Evolutionary conservation across 2,113 vertebrate species (phyloP).

Genomic region (Hirundichthys speculiger): DNA sequence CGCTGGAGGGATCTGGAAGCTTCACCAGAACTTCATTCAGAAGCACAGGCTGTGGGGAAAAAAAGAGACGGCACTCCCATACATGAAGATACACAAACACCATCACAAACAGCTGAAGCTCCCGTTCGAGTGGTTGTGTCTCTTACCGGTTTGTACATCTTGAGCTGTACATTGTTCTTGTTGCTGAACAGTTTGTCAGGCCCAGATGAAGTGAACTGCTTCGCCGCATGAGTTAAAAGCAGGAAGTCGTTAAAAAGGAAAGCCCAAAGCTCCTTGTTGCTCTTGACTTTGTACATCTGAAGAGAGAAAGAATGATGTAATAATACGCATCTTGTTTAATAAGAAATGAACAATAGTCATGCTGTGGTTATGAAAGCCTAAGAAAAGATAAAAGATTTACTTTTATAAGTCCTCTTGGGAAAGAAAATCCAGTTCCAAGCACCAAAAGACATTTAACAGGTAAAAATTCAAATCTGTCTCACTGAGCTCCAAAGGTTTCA

Average conservation of each 20-base stretch:
- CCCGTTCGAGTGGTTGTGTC: neutral
- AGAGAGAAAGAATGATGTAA: neutral
- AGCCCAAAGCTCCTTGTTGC: slow-evolving; percentile 92
- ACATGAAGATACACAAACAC: neutral
- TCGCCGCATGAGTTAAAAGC: slow-evolving; percentile 90
- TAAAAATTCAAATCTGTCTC: neutral
- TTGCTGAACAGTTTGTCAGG: slow-evolving; percentile 92
- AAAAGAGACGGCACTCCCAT: neutral
- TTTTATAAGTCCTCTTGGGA: neutral
- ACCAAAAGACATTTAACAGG: too few species aligned
- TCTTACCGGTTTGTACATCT: slow-evolving; percentile 95
- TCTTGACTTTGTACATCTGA: slow-evolving; percentile 90
- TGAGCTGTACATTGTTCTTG: slow-evolving; percentile 91
- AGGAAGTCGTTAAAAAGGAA: slow-evolving; percentile 98
- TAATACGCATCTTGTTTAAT: neutral
- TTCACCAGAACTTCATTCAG: slow-evolving; percentile 97
- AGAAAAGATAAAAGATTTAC: neutral
- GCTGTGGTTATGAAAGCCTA: neutral
- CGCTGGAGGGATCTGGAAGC: slow-evolving; percentile 92
- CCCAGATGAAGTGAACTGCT: slow-evolving; percentile 89
- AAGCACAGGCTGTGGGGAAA: slow-evolving; percentile 87
- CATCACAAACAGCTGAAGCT: neutral
- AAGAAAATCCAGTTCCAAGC: neutral
- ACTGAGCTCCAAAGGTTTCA: slow-evolving; percentile 6
- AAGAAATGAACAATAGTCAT: neutral